Evolutionary conservation across 2,113 vertebrate species (phyloP).

Genomic region (Triplophysa dalaica): DNA sequence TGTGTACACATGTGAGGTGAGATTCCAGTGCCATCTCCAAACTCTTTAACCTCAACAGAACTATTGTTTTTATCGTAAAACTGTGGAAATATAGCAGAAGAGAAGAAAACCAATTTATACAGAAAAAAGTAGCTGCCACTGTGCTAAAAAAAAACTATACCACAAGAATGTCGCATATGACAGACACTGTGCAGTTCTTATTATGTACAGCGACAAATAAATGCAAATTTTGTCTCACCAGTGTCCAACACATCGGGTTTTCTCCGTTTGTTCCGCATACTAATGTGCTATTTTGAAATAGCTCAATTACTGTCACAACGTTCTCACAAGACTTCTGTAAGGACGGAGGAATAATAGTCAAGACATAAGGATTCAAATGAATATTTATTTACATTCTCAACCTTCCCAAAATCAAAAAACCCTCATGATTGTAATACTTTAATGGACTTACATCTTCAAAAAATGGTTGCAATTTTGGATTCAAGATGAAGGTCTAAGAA

Average conservation of each 20-base stretch:
- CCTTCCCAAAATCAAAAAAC: no score
- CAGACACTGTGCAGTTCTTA: background rate
- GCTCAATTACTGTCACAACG: conserved; percentile 70
- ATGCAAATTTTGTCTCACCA: conserved; percentile 58
- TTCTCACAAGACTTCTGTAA: conserved; percentile 65
- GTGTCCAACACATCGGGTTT: conserved; percentile 67
- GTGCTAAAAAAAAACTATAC: background rate
- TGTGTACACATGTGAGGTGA: conserved; percentile 65
- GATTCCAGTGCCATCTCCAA: conserved; percentile 62
- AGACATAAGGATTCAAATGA: background rate
- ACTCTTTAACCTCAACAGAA: conserved; percentile 38
- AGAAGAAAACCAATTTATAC: background rate
- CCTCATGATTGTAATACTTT: no score
- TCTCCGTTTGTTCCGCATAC: conserved; percentile 72
- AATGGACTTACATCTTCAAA: conserved; percentile 60
- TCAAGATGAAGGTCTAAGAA: conserved; percentile 61
- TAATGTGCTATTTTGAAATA: conserved; percentile 63
- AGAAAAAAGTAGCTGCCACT: background rate
- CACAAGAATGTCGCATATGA: background rate
- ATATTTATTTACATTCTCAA: no score
- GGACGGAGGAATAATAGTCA: background rate
- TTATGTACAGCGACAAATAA: background rate
- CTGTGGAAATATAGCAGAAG: conserved; percentile 31
- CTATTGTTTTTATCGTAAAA: conserved; percentile 53
- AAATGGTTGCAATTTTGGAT: background rate